Evolutionary conservation across 2,797 vertebrate species (phyloP), one percentile per base, ranked within the genome.

Genomic region (Bucorvus abyssinicus): DNA sequence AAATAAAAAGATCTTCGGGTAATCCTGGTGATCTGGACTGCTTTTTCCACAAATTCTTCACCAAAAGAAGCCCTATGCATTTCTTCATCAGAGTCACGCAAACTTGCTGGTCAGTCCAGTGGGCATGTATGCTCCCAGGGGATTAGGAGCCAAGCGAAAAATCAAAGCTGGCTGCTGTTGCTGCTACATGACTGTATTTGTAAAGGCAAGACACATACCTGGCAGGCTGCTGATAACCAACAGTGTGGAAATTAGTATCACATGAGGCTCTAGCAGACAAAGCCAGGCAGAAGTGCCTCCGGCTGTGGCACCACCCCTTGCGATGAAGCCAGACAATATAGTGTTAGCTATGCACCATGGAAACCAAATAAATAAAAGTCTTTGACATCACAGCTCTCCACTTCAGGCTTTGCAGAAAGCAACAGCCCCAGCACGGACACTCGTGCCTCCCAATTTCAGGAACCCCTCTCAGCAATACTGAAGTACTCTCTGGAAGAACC

Each of bases 181-280:
- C 89, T 87, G 44, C 49, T 90, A 93, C 90, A 73, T 89, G 94
- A 94, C 87, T 73, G 87, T 94, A 91, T 95, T 94, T 96, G 94
- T 64, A 94, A 96, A 91, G 88, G 83, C 94, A 93, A 93, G 85
- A 90, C 83, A 90, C 94, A 89, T 74, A 95, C 90, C 97, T 95
- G 94, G 95, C 94, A 95, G 81, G 75, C 91, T 95, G 91, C 89
- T 97, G 94, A 87, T 76, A 92, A 86, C 74, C 76, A 89, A 49
- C 81, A 95, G 89, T 21, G 74, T 91, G 93, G 83, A 95, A 96
- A 96, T 93, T 76, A 70, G 50, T 78, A 83, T 93, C 94, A 95
- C 83, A 93, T 93, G 94, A 96, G 81, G 47, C 74, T 96, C 13
- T 12, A 86, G 73, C 60, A 87, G 83, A 89, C 0, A 7, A 96